These are phyloP conservation scores for Sebastes jordani DNA, from an alignment of 2,797 vertebrate species.

Conservation along the genomic window DNA sequence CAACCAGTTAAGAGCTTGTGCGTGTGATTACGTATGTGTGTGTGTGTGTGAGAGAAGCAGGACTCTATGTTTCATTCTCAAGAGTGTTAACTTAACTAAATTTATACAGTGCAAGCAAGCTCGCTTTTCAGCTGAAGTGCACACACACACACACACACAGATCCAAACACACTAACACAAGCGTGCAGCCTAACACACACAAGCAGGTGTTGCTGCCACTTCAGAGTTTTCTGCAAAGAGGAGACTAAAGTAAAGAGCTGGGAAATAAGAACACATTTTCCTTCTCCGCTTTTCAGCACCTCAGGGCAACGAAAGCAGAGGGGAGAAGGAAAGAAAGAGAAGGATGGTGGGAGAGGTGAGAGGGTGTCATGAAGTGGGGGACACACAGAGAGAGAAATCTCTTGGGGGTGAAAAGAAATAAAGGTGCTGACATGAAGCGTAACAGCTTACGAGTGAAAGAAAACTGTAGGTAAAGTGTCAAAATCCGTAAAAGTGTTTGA, in stretches of 20 bases:
- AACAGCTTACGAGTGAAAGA: background rate
- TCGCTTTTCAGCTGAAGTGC: conserved; percentile 20
- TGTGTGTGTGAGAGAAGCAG: background rate
- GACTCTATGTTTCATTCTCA: conserved; percentile 33
- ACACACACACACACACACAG: background rate
- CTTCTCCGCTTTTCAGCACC: conserved; percentile 23
- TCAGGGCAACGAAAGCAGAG: background rate
- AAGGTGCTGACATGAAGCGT: background rate
- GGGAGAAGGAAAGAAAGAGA: background rate
- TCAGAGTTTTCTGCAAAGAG: conserved; percentile 16
- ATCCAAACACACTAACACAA: background rate
- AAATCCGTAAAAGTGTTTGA: background rate
- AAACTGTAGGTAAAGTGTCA: background rate
- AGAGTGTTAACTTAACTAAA: conserved; percentile 49
- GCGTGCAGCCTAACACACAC: background rate
- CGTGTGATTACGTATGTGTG: background rate
- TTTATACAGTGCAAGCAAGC: conserved; percentile 47
- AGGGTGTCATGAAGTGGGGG: background rate
- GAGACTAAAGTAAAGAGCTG: conserved; percentile 20
- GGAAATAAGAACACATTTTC: conserved; percentile 18
- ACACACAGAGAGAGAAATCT: background rate
- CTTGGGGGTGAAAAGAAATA: background rate
- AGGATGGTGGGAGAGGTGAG: background rate
- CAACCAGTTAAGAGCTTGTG: conserved; percentile 40
- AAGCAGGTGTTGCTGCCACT: conserved; percentile 45